Base-by-base conservation (phyloP, 2,888 invertebrate genomes). In the Empis livida region DNA sequence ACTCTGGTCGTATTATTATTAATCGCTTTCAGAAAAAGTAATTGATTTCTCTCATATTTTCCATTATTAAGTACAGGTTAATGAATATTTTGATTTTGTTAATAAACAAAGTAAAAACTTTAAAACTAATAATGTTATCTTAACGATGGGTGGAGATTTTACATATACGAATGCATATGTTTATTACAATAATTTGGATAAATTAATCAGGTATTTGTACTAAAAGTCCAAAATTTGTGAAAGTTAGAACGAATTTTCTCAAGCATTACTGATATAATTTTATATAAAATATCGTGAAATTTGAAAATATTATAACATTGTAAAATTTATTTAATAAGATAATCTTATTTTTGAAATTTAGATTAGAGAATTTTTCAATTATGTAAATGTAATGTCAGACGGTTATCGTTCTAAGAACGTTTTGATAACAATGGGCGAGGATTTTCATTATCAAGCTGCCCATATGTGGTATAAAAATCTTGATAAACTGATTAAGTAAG, bases 71-170 rank as follows among this genome's bases (percentile, higher is more conserved):
- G 14, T 14, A n/a, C 10, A 76, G 75, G 72, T 74, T 1, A 67
- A 68, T 51, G 72, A 73, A 1, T 82, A 83, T 61, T 58, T 80
- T 53, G 61, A 69, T 10, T 80, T 75, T 59, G 73, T 75, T n/a
- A 60, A 61, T 31, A 60, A 59, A 1, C 79, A 86, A 73, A 70
- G 79, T 1, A 58, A 61, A 13, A 61, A 65, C 44, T 87, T 81
- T 63, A 69, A 73, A 31, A 81, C 84, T 2, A 79, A 83, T 57
- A 84, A 93, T 61, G 72, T 90, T 0, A 76, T 88, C 46, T 64
- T 93, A 48, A 88, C 92, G 0, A 93, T 93, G 92, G 94, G 94
- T 1, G 84, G 84, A 27, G 93, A 94, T 69, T 94, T 94, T 62
- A 84, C 84, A 10, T 94, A 87, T 62, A 84, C 84, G 61, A 79